Evolutionary conservation across 92 coral and sea anemone species (phyloP).

Genomic region (Zoanthus solanderi): DNA sequence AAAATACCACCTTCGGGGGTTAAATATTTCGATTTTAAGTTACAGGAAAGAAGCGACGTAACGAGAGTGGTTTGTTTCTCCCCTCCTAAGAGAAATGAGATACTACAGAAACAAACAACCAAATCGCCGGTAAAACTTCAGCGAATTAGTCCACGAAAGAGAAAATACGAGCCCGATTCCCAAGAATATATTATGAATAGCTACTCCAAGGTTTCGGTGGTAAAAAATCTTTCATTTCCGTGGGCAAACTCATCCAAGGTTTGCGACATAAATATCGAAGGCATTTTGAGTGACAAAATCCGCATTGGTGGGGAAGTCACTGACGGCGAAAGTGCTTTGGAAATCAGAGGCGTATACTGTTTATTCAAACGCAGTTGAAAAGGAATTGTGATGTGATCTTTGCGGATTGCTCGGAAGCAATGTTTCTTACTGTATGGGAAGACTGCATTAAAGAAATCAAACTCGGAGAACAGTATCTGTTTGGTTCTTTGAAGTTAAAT

Average conservation of each 20-base stretch:
- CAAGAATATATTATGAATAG: conserved; percentile 11
- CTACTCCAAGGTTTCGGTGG: conserved; percentile 18
- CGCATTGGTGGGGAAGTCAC: background rate
- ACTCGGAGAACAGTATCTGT: conserved; percentile 12
- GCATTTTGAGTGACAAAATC: conserved; percentile 3
- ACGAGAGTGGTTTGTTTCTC: conserved; percentile 5
- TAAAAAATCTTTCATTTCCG: background rate
- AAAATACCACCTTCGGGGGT: conserved; percentile 21
- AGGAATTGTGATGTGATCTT: background rate
- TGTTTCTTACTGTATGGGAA: conserved; percentile 14
- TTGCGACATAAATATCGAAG: conserved; percentile 1
- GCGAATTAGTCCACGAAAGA: conserved; percentile 24
- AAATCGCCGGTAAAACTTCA: conserved; percentile 12
- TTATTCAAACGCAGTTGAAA: background rate
- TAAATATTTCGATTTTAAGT: conserved; percentile 11
- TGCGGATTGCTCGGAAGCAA: conserved; percentile 11
- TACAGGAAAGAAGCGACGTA: conserved; percentile 21
- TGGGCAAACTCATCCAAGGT: background rate
- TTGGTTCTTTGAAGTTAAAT: conserved; percentile 15
- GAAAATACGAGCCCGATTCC: conserved; percentile 17
- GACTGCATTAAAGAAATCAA: conserved; percentile 12
- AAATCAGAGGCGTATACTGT: background rate
- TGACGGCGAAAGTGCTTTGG: conserved; percentile 3
- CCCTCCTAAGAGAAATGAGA: conserved; percentile 14
- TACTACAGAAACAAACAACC: conserved; percentile 17